These are phyloP conservation scores for Mus pahari DNA, from an alignment of 2,113 vertebrate genomes.

Conservation along the genomic window DNA sequence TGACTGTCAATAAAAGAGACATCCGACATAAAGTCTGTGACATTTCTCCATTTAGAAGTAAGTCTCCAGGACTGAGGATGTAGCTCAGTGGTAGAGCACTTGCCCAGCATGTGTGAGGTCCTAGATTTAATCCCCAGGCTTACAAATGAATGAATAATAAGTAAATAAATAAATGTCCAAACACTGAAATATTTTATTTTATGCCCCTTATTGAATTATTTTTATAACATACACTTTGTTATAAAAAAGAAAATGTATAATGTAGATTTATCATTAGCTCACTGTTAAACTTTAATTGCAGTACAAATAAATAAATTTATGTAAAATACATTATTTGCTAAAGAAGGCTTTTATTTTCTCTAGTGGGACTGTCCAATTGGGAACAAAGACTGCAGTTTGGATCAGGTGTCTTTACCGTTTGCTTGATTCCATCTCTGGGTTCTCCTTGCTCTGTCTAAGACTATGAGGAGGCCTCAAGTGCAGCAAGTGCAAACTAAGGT, in stretches of 20 bases:
- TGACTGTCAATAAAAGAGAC: neutral
- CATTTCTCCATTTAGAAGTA: neutral
- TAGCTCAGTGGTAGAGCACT: neutral
- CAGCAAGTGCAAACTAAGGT: neutral
- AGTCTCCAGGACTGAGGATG: neutral
- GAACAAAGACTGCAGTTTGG: neutral
- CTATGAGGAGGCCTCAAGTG: neutral
- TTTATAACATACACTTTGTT: neutral
- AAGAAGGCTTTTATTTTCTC: neutral
- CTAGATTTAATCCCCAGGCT: neutral
- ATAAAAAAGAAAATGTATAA: neutral
- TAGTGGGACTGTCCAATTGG: neutral
- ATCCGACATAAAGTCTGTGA: neutral
- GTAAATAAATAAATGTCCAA: neutral
- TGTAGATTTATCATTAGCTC: neutral
- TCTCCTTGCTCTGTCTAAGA: neutral
- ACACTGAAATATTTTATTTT: neutral
- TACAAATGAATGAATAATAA: neutral
- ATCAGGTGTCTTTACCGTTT: neutral
- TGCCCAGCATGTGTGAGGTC: neutral
- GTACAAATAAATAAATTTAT: neutral
- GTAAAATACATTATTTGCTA: conserved; percentile 8
- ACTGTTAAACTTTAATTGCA: neutral
- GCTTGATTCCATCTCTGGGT: neutral
- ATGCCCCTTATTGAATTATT: neutral